Conservation (phyloP, 2,113 vertebrate genomes). For the Phrynosoma platyrhinos region DNA sequence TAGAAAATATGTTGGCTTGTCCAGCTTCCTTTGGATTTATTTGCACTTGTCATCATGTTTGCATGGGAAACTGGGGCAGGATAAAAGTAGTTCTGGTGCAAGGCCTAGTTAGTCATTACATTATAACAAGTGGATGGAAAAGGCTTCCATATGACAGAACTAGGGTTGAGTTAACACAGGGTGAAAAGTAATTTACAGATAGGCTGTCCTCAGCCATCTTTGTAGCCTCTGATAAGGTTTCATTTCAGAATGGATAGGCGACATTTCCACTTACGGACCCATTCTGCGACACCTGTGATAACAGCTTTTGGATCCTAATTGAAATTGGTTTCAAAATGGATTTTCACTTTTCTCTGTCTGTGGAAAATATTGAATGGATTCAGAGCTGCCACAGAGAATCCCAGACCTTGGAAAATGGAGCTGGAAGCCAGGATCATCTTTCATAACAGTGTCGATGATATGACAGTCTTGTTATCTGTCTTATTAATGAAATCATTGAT, state of each 20-base stretch:
- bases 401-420: slow-evolving; percentile 87
- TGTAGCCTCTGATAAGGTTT: slow-evolving; percentile 99
- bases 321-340: slow-evolving; percentile 99
- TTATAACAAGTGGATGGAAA: slow-evolving; percentile 92
- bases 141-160: slow-evolving; percentile 99
- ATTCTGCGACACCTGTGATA: slow-evolving; percentile 99
- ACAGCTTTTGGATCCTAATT: slow-evolving; percentile 99
- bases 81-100: slow-evolving; percentile 73
- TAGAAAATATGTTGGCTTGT: slow-evolving; percentile 61
- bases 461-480: slow-evolving; percentile 97
- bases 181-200: slow-evolving; percentile 99
- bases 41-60: slow-evolving; percentile 74
- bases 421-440: slow-evolving; percentile 89
- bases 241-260: slow-evolving; percentile 99
- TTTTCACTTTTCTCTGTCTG: slow-evolving; percentile 99
- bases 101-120: slow-evolving; percentile 93
- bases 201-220: slow-evolving; percentile 99
- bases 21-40: slow-evolving; percentile 51
- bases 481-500: slow-evolving; percentile 99
- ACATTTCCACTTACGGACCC: slow-evolving; percentile 98
- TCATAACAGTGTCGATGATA: slow-evolving; percentile 91
- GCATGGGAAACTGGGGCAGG: slow-evolving; percentile 69
- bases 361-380: slow-evolving; percentile 90
- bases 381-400: slow-evolving; percentile 85
- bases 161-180: slow-evolving; percentile 99